phyloP scores from a whole-genome alignment of 1,140 invertebrate species.

The Coptotermes formosanus region DNA sequence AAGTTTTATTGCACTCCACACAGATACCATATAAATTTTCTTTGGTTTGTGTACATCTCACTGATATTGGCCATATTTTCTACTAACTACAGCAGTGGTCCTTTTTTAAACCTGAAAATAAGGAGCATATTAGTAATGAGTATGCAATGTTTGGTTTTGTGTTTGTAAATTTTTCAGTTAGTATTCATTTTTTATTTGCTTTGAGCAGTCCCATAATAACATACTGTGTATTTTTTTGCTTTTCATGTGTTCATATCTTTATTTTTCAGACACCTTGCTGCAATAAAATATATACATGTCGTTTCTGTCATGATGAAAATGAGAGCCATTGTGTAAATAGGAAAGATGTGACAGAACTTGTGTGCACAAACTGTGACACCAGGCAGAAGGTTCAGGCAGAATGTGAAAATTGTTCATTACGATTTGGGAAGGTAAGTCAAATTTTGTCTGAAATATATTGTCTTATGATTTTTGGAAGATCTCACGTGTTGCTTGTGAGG shows the following conservation, averaged over 20 bases:
- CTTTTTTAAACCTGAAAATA: not conserved
- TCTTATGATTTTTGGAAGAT: too few relatives aligned
- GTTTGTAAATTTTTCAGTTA: conserved; percentile 32
- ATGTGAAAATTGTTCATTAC: conserved; percentile 70
- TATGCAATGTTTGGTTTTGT: not conserved
- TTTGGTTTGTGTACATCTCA: too few relatives aligned
- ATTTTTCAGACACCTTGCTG: conserved; percentile 78
- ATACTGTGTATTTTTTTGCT: not conserved
- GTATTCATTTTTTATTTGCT: not conserved
- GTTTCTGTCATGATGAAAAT: conserved; percentile 86
- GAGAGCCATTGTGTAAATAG: conserved; percentile 79
- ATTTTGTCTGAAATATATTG: too few relatives aligned
- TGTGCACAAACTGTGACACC: conserved; percentile 78
- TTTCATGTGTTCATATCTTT: not conserved
- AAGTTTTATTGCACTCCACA: too few relatives aligned
- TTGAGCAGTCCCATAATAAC: not conserved
- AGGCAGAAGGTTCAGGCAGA: conserved; percentile 75
- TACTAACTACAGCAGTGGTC: not conserved
- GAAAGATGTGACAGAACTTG: conserved; percentile 75
- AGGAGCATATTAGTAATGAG: not conserved
- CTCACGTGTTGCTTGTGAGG: too few relatives aligned
- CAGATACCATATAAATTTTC: too few relatives aligned
- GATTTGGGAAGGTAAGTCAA: conserved; percentile 68
- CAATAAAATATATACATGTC: conserved; percentile 81
- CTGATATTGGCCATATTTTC: not conserved